Conservation (phyloP, 2,888 invertebrate genomes). For the Drepanosiphum platanoidis region DNA sequence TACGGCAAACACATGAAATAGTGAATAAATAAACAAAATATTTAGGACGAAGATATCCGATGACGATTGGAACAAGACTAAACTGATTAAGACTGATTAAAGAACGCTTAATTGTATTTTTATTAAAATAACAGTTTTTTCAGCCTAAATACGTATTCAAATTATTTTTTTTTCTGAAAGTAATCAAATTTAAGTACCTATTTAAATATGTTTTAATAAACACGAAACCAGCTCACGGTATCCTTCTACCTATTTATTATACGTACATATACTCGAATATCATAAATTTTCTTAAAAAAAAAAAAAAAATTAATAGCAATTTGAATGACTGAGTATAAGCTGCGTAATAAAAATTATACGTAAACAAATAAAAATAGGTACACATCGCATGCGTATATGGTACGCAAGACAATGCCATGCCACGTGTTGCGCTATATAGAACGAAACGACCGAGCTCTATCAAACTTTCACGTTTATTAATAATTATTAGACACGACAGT, state of each 20-base stretch:
- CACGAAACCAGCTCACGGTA: not conserved
- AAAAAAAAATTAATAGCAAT: not conserved
- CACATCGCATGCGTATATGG: not conserved
- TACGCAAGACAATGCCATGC: not conserved
- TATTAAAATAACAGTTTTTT: too few relatives aligned
- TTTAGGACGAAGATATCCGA: too few relatives aligned
- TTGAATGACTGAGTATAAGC: too few relatives aligned
- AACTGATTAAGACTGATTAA: too few relatives aligned
- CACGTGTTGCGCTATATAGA: not conserved
- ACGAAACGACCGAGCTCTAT: not conserved
- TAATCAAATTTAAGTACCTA: not conserved
- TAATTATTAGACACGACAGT: conserved; percentile 31
- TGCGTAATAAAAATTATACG: not conserved
- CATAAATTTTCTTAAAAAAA: not conserved
- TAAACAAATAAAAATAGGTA: not conserved
- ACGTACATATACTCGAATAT: not conserved
- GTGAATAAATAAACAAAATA: too few relatives aligned
- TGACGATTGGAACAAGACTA: too few relatives aligned
- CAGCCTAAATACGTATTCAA: too few relatives aligned
- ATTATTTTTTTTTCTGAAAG: too few relatives aligned
- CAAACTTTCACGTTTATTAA: conserved; percentile 36
- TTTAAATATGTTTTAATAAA: not conserved
- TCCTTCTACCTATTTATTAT: not conserved
- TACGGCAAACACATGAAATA: too few relatives aligned
- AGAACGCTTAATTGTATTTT: too few relatives aligned